Conservation (phyloP, 2,113 vertebrate genomes). For the Aegypius monachus region DNA sequence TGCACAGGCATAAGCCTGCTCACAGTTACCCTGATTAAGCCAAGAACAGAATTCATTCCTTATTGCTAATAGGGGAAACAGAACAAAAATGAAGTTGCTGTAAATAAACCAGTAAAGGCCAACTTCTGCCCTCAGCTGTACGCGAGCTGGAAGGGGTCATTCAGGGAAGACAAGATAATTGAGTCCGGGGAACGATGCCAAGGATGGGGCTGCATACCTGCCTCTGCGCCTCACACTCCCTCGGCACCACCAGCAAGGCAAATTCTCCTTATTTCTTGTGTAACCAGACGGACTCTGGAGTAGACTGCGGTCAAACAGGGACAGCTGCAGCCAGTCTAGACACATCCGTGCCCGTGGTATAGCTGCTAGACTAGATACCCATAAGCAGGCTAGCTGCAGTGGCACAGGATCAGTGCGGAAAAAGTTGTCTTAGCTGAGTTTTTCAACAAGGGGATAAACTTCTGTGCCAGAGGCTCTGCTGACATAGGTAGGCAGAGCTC, state of each 20-base stretch:
- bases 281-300: background rate
- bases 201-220: background rate
- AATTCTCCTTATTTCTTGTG: background rate
- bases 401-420: background rate
- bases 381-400: background rate
- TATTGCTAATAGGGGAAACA: background rate
- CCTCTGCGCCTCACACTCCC: fast-evolving
- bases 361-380: background rate
- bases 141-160: background rate
- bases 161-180: background rate
- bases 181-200: background rate
- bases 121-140: background rate
- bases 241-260: background rate
- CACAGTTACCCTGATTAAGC: background rate
- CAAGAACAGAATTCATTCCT: background rate
- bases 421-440: background rate
- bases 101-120: background rate
- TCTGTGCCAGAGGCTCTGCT: background rate
- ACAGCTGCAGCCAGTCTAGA: background rate
- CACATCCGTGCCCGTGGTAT: background rate
- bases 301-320: background rate
- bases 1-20: background rate
- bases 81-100: background rate
- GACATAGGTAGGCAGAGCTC: background rate
- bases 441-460: background rate